Evolutionary conservation across 2,797 vertebrate genomes (phyloP).

Genomic region (Euthynnus affinis): DNA sequence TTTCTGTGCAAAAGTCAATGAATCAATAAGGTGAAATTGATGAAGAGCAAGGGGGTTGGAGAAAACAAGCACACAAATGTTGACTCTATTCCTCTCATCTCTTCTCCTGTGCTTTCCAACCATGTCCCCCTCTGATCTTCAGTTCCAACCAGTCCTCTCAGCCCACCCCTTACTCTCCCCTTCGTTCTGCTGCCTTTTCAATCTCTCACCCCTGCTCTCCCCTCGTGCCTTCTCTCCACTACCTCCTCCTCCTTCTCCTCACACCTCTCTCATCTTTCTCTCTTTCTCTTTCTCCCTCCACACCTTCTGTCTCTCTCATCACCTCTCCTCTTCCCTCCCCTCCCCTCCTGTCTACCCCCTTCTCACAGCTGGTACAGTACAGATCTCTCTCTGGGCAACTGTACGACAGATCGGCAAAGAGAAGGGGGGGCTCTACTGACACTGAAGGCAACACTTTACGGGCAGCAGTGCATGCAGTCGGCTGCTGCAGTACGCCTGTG

Average conservation of each 20-base stretch:
- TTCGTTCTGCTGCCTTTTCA: conserved; percentile 56
- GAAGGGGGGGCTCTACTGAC: conserved; percentile 67
- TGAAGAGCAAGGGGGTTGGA: conserved; percentile 68
- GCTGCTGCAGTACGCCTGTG: conserved; percentile 76
- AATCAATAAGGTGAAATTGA: conserved; percentile 79
- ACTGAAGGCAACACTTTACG: conserved; percentile 74
- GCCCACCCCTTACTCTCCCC: conserved; percentile 31
- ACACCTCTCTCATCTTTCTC: conserved; percentile 55
- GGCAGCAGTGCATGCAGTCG: conserved; percentile 73
- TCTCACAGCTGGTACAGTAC: conserved; percentile 81
- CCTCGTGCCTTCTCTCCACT: conserved; percentile 37
- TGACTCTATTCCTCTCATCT: conserved; percentile 79
- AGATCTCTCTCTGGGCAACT: conserved; percentile 76
- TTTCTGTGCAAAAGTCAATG: conserved; percentile 71
- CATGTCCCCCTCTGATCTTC: conserved; percentile 71
- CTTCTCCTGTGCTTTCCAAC: conserved; percentile 66
- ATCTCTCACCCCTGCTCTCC: conserved; percentile 59
- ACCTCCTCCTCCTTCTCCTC: conserved; percentile 41
- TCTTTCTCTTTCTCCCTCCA: conserved; percentile 30
- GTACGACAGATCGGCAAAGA: conserved; percentile 64
- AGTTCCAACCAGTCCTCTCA: conserved; percentile 40
- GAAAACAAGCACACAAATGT: conserved; percentile 74
- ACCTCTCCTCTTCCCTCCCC: conserved; percentile 42
- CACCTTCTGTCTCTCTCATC: conserved; percentile 57
- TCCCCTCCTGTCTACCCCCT: conserved; percentile 46